Conservation (phyloP, 2,888 invertebrate genomes). For the Ormyrus thymus region DNA sequence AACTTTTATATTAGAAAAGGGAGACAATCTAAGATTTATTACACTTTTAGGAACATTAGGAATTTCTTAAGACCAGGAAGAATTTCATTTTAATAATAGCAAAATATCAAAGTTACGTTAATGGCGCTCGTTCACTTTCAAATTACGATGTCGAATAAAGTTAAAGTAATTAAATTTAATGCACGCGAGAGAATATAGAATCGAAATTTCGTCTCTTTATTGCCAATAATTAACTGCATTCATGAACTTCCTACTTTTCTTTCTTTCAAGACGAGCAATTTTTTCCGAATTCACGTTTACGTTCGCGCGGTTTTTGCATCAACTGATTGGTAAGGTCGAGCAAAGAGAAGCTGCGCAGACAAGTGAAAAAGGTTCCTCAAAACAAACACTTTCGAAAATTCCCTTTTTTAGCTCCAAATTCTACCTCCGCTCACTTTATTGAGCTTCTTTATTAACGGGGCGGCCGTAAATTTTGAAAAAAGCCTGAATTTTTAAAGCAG, state of each 20-base stretch:
- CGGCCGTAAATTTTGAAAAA: no score
- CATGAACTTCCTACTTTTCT: conserved; percentile 41
- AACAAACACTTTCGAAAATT: no score
- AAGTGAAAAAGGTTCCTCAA: no score
- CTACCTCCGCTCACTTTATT: no score
- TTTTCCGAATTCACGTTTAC: no score
- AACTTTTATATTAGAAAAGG: conserved; percentile 8
- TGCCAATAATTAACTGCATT: conserved; percentile 53
- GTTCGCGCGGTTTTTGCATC: no score
- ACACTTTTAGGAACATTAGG: conserved; percentile 44
- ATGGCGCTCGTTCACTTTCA: conserved; percentile 51
- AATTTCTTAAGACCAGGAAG: conserved; percentile 46
- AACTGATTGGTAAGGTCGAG: no score
- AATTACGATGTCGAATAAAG: conserved; percentile 55
- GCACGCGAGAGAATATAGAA: conserved; percentile 50
- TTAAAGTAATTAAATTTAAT: conserved; percentile 56
- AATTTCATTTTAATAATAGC: conserved; percentile 53
- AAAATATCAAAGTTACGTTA: conserved; percentile 55
- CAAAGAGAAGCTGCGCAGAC: no score
- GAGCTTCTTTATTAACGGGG: no score
- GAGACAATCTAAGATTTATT: conserved; percentile 39
- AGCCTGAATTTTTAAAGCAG: no score
- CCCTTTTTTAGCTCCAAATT: no score
- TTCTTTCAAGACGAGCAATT: background rate
- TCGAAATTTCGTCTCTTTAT: conserved; percentile 53